Evolutionary conservation across 2,888 invertebrate species (phyloP).

Genomic region (Luperina testacea): DNA sequence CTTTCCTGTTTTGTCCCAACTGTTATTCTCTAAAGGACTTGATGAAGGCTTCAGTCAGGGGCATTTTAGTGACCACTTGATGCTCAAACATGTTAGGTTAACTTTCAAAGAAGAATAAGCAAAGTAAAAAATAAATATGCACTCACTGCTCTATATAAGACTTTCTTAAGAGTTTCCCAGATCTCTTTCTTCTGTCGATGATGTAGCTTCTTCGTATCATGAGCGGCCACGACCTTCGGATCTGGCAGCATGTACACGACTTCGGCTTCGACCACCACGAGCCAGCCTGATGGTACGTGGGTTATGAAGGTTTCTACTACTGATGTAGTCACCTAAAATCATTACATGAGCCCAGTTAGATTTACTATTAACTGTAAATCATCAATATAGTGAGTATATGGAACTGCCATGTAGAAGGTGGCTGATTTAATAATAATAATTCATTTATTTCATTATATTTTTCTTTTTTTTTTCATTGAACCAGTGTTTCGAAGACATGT

Average conservation of each 20-base stretch:
- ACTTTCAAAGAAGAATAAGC: not conserved
- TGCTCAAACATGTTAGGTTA: not conserved
- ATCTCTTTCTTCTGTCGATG: constrained; percentile 89
- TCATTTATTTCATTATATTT: no score
- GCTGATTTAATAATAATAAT: no score
- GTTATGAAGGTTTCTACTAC: constrained; percentile 90
- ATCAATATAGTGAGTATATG: not conserved
- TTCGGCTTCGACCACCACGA: constrained; percentile 90
- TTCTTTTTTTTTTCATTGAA: no score
- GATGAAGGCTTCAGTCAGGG: not conserved
- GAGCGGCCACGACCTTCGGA: constrained; percentile 77
- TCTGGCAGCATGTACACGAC: constrained; percentile 89
- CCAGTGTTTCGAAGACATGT: not conserved
- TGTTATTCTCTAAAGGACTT: not conserved
- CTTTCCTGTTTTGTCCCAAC: not conserved
- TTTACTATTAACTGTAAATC: no score
- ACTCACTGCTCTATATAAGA: constrained; percentile 85
- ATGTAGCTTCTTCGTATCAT: constrained; percentile 78
- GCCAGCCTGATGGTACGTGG: constrained; percentile 90
- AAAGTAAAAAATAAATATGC: not conserved
- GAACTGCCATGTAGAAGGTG: not conserved
- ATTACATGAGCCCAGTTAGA: not conserved
- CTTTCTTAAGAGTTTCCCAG: constrained; percentile 84
- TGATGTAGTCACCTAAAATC: constrained; percentile 88
- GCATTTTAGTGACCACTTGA: not conserved